Base-by-base conservation (phyloP, 1,140 invertebrate species). In the Trichonephila inaurata region DNA sequence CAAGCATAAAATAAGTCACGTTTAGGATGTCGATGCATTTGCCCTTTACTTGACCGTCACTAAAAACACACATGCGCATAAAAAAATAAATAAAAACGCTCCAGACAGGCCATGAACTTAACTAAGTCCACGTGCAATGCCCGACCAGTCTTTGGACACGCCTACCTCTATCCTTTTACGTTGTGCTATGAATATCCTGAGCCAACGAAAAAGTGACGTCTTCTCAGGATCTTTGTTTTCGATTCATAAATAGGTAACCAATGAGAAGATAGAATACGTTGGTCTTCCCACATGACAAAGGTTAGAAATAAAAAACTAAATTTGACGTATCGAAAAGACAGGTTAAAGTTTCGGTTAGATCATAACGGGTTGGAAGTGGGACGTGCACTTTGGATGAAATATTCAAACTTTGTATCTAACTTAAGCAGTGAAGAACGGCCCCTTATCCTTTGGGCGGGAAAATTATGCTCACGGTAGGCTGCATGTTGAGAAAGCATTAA, bases 31-130 rank as follows among this genome's bases (percentile, higher is more conserved):
- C 89, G 58, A 64, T 77, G 77, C 58, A 83, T 91, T 91, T 91
- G 89, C 77, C 89, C 89, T 91, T 91, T 91, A 91, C 89, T 91
- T 77, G 89, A 91, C 89, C 89, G 89, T 64, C 89, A 77, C 51
- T 62, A 82, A n/a, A 90, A 89, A 89, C 62, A 60, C 51, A 72
- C 62, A 69, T n/a, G 28, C 72, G 33, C 14, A 18, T 18, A 40
- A 18, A 40, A 7, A 62, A 62, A 66, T 64, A 82, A 28, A 62
- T 40, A 91, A 51, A 62, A 91, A 77, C n/a, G 72, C 89, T 83
- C 89, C 77, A 91, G 89, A 91, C 89, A 82, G 81, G 61, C 89
- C 89, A 91, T 91, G 89, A 91, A 91, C 89, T 83, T 66, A n/a
- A 82, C 58, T 10, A 66, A 82, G 51, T 91, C 77, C 72, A 61